phyloP scores from a whole-genome alignment of 2,797 vertebrate species.

The Schizothorax lantsangensis region DNA sequence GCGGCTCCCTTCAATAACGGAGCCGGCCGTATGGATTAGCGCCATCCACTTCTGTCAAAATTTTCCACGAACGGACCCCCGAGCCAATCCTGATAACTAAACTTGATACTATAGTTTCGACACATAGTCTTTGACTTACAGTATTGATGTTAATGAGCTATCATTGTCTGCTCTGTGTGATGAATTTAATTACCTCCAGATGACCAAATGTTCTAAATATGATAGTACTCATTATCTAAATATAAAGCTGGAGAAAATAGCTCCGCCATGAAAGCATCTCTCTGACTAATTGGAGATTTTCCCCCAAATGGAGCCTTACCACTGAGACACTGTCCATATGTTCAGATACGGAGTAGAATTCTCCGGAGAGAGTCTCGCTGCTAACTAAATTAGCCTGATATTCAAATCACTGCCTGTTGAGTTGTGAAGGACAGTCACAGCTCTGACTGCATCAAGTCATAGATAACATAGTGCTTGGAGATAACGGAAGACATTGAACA shows the following conservation, averaged over 20 bases:
- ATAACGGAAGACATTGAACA: conserved; percentile 25
- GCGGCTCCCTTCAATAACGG: conserved; percentile 38
- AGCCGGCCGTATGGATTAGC: conserved; percentile 46
- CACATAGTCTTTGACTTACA: conserved; percentile 12
- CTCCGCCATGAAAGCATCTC: conserved; percentile 25
- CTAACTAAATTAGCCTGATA: conserved; percentile 54
- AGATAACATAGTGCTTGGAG: background rate
- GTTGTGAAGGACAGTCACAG: conserved; percentile 51
- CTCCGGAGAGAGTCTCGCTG: conserved; percentile 41
- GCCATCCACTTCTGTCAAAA: conserved; percentile 36
- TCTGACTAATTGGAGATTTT: conserved; percentile 54
- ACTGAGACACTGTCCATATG: conserved; percentile 51
- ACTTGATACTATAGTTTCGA: conserved; percentile 40
- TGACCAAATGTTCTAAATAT: conserved; percentile 50
- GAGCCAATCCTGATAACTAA: conserved; percentile 40
- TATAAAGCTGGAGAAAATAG: conserved; percentile 38
- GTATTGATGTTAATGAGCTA: conserved; percentile 37
- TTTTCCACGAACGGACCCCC: background rate
- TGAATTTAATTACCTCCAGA: conserved; percentile 41
- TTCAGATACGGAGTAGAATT: conserved; percentile 37
- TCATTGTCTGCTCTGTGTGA: conserved; percentile 10
- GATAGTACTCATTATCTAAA: conserved; percentile 35
- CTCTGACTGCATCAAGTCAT: conserved; percentile 19
- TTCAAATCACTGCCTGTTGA: conserved; percentile 37
- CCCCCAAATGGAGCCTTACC: conserved; percentile 20